These are phyloP conservation scores for Alentia gelatinosa DNA, from an alignment of 2,888 invertebrate species.

Conservation along the genomic window DNA sequence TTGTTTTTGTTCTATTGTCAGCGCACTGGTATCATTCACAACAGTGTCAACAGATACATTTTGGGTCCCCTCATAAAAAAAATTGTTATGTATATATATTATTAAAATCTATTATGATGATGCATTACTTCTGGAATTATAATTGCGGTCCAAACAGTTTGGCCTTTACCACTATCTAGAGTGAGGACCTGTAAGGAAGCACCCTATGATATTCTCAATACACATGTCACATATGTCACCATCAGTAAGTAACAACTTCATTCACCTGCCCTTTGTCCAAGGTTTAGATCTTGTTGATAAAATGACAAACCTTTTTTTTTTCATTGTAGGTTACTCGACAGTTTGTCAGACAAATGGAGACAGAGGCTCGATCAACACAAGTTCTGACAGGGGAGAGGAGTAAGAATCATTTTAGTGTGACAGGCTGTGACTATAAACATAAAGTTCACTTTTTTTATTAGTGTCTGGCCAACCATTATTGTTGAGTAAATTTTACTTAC, in stretches of 20 bases:
- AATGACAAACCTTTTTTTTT: background rate
- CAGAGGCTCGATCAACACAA: background rate
- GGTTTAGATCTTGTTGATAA: background rate
- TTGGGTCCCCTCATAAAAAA: too few relatives aligned
- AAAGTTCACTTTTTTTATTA: background rate
- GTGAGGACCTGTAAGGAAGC: background rate
- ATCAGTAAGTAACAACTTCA: background rate
- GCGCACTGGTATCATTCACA: too few relatives aligned
- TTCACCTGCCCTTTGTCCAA: background rate
- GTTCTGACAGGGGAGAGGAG: conserved; percentile 29
- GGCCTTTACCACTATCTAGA: background rate
- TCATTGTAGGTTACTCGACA: background rate
- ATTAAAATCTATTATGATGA: background rate
- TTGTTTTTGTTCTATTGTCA: too few relatives aligned
- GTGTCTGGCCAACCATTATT: background rate
- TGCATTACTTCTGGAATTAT: too few relatives aligned
- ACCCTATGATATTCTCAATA: background rate
- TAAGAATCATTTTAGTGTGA: background rate
- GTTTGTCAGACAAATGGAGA: background rate
- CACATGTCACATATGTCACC: background rate
- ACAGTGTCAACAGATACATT: too few relatives aligned
- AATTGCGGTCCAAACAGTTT: background rate
- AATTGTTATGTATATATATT: background rate
- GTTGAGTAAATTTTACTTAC: background rate
- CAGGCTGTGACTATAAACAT: background rate